phyloP scores from a whole-genome alignment of 1,140 invertebrate genomes.

The Hylaeus volcanicus region DNA sequence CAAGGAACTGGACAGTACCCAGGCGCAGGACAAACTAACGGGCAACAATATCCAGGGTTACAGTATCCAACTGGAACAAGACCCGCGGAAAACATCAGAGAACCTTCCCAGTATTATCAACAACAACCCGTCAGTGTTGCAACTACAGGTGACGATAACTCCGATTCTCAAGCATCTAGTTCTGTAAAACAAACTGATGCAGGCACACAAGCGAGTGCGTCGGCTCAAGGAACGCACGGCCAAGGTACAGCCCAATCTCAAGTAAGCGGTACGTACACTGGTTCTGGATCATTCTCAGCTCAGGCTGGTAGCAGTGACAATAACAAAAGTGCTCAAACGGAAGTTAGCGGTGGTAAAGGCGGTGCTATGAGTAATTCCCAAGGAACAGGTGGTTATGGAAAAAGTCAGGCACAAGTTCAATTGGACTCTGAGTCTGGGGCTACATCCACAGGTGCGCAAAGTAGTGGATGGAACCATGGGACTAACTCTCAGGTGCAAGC shows the following conservation, averaged over 20 bases:
- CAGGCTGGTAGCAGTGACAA: constrained; percentile 89
- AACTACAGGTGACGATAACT: constrained; percentile 78
- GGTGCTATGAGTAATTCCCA: constrained; percentile 88
- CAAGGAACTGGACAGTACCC: constrained; percentile 38
- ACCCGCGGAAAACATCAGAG: not conserved
- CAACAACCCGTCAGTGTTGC: constrained; percentile 20
- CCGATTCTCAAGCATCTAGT: constrained; percentile 88
- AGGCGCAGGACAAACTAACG: constrained; percentile 11
- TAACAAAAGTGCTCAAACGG: constrained; percentile 86
- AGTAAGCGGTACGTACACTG: constrained; percentile 88
- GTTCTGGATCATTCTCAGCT: constrained; percentile 88
- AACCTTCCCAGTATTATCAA: constrained; percentile 46
- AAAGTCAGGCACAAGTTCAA: constrained; percentile 89
- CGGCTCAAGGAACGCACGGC: constrained; percentile 87
- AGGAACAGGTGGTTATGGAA: constrained; percentile 86
- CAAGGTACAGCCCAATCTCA: constrained; percentile 88
- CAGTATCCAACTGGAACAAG: constrained; percentile 11
- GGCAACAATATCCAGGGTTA: constrained; percentile 32
- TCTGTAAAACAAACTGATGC: constrained; percentile 84
- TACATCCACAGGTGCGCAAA: constrained; percentile 87
- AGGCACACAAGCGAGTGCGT: constrained; percentile 87
- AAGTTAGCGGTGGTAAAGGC: constrained; percentile 87
- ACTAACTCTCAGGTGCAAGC: constrained; percentile 89
- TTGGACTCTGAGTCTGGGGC: constrained; percentile 86
- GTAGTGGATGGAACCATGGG: constrained; percentile 86